Evolutionary conservation across 2,113 vertebrate species (phyloP).

Genomic region (Thunnus thynnus): DNA sequence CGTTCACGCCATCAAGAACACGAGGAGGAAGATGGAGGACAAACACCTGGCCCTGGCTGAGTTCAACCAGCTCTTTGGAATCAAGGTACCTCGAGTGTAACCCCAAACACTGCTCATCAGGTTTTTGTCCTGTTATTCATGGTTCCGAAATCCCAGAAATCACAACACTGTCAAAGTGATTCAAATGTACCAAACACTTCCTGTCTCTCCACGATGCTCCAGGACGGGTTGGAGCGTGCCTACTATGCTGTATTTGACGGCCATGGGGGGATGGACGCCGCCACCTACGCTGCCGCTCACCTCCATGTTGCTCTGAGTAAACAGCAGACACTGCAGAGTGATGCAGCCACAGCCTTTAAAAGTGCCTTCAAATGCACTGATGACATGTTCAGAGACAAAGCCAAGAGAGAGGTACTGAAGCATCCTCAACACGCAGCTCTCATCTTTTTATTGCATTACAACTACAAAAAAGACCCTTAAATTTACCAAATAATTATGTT

Average conservation of each 20-base stretch:
- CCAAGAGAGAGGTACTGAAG: conserved; percentile 89
- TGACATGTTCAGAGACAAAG: conserved; percentile 91
- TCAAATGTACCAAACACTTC: neutral
- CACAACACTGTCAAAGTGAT: neutral
- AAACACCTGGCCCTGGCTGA: conserved; percentile 88
- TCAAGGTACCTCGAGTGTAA: conserved; percentile 78
- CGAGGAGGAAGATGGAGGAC: conserved; percentile 96
- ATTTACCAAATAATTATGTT: no score
- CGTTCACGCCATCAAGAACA: conserved; percentile 92
- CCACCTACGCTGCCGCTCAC: conserved; percentile 89
- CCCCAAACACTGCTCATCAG: no score
- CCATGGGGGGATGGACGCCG: conserved; percentile 94
- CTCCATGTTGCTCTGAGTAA: conserved; percentile 88
- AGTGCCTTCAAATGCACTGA: conserved; percentile 89
- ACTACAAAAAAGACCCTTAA: no score
- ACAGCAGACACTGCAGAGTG: conserved; percentile 82
- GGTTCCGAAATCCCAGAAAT: neutral
- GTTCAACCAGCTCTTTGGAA: conserved; percentile 92
- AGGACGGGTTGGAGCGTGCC: conserved; percentile 88
- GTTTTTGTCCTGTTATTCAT: neutral
- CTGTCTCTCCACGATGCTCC: neutral
- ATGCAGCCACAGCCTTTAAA: conserved; percentile 86
- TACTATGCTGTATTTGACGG: conserved; percentile 97
- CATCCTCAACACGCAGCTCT: neutral
- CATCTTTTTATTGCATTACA: no score